A percentile compares a stretch with the other conserved stretches of the same genome.
Evolutionary conservation across 2,888 invertebrate genomes (phyloP).

Genomic region (Tuta absoluta): DNA sequence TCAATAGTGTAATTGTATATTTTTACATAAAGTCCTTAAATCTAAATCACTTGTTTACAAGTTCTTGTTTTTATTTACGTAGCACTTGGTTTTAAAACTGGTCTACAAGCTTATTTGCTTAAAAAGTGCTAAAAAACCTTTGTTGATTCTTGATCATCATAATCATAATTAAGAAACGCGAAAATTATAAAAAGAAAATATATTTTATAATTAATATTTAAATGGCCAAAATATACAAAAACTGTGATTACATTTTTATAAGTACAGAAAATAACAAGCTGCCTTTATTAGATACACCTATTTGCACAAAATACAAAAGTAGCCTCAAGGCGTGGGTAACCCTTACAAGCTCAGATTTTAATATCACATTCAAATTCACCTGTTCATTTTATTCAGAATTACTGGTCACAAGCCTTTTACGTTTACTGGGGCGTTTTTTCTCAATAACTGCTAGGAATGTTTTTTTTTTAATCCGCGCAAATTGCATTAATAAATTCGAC

Average conservation of each 20-base stretch:
- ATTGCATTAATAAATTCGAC: neutral
- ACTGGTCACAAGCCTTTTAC: neutral
- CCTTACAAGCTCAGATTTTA: neutral
- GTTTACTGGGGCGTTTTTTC: neutral
- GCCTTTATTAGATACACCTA: neutral
- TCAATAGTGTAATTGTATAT: conserved; percentile 33
- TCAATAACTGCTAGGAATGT: neutral
- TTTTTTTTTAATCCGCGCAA: neutral
- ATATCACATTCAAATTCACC: conserved; percentile 22
- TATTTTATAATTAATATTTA: neutral
- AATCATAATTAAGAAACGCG: conserved; percentile 43
- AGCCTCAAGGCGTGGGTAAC: neutral
- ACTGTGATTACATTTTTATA: conserved; percentile 7
- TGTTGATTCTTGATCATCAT: conserved; percentile 37
- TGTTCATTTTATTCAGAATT: neutral
- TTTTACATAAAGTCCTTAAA: conserved; percentile 38
- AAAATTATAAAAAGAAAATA: conserved; percentile 23
- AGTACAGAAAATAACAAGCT: conserved; percentile 2
- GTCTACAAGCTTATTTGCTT: neutral
- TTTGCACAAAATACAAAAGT: neutral
- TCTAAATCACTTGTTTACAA: conserved; percentile 33
- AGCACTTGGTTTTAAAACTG: conserved; percentile 22
- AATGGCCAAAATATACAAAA: conserved; percentile 11
- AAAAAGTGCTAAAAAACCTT: conserved; percentile 37
- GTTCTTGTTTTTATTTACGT: neutral